Conservation (phyloP, 2,113 vertebrate species). For the Ibidorhyncha struthersii region DNA sequence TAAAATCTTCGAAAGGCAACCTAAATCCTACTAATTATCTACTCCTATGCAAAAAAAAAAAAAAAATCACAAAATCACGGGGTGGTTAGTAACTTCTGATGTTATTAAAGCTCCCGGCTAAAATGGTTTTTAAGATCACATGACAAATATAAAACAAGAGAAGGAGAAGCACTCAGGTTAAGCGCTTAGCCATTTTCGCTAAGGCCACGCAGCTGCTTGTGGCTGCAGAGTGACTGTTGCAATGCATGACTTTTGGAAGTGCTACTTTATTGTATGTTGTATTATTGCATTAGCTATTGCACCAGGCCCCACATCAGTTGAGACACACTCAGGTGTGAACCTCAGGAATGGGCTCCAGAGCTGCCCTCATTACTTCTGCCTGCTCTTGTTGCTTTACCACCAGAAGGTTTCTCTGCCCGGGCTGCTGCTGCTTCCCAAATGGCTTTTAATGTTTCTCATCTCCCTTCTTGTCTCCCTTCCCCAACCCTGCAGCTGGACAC, state of each 20-base stretch:
- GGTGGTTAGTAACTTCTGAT: background rate
- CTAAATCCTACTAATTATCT: background rate
- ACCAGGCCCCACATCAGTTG: background rate
- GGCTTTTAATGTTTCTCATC: background rate
- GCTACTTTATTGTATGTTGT: background rate
- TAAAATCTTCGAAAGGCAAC: background rate
- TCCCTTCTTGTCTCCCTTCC: background rate
- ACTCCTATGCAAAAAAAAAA: background rate
- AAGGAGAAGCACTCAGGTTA: background rate
- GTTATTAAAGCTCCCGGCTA: background rate
- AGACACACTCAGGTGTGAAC: background rate
- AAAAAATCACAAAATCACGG: background rate
- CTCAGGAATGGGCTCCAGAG: background rate
- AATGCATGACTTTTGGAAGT: background rate
- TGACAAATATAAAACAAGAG: background rate
- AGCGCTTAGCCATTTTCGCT: background rate
- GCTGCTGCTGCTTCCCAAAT: background rate
- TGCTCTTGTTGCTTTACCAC: background rate
- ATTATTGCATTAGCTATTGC: rapidly evolving
- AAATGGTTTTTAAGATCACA: background rate
- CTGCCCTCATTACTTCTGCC: background rate
- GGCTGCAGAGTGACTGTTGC: background rate
- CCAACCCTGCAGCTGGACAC: background rate
- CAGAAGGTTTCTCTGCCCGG: background rate
- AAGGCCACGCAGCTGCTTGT: background rate